Base-by-base conservation (phyloP, 2,888 invertebrate species). In the Herminia tarsipennalis region DNA sequence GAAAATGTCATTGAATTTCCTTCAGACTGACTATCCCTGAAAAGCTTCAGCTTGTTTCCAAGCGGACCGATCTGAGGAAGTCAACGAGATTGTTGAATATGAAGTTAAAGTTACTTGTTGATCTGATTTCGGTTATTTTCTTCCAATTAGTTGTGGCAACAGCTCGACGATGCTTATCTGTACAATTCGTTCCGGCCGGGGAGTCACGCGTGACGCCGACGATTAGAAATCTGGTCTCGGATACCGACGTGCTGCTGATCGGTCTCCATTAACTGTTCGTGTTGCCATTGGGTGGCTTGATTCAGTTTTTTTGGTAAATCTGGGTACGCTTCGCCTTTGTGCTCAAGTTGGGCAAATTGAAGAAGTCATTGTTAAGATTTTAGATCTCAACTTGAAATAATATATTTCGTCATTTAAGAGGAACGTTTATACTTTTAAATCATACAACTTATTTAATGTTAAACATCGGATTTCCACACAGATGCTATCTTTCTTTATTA, bases 141-240 rank as follows among this genome's bases (percentile, higher is more conserved):
- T 53, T 55, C 64, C 57, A 64, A 64, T 64, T 64, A 64, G 52
- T 57, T 57, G 64, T 64, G 61, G 64, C 64, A 64, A 55, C 60
- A 53, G 70, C 61, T 60, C 65, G 65, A 69, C 66, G 82, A 85
- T 84, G 80, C 75, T 81, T 83, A 84, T 84, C 84, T 81, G 68
- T 42, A 63, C 66, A 48, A 66, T 66, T 66, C 66, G 83, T 81
- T 81, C 75, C 80, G 81, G 74, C 57, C 67, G 68, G 72, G 73
- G 81, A 78, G 62, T 74, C 66, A 76, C 77, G 86, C 86, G 86
- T 84, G 86, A 85, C 86, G 81, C 54, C 62, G 71, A 61, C 78
- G 76, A 83, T 83, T 85, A 83, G 84, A 85, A 84, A 84, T 80
- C 84, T 81, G 73, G 72, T 67, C 77, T 77, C 74, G 76, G 76